Conservation (phyloP, 2,797 vertebrate genomes). For the Lindbergichthys nudifrons region DNA sequence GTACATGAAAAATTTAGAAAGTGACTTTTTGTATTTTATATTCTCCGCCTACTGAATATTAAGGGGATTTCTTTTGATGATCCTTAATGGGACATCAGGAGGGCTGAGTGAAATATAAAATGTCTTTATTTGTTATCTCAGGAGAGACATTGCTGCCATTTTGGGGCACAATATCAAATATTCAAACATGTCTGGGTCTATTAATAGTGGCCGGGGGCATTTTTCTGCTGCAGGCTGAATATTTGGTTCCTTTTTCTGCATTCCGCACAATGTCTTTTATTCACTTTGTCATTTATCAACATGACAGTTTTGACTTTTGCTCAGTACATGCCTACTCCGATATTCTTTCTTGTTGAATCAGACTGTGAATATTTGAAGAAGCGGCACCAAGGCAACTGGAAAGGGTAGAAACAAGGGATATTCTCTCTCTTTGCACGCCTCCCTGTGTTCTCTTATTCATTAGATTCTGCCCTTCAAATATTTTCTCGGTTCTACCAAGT, state of each 20-base stretch:
- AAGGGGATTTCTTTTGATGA: not conserved
- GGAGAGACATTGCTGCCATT: slow-evolving; percentile 33
- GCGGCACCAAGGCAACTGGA: slow-evolving; percentile 2
- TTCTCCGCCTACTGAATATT: not conserved
- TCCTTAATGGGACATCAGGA: not conserved
- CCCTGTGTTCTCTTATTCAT: slow-evolving; percentile 15
- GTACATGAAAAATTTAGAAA: slow-evolving; percentile 6
- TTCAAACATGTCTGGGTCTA: slow-evolving; percentile 47
- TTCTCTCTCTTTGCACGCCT: slow-evolving; percentile 4
- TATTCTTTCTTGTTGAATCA: slow-evolving; percentile 51
- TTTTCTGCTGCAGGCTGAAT: slow-evolving; percentile 34
- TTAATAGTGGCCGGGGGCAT: slow-evolving; percentile 28
- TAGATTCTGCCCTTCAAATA: slow-evolving; percentile 29
- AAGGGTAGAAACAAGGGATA: not conserved
- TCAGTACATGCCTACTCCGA: slow-evolving; percentile 42
- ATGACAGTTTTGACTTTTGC: slow-evolving; percentile 56
- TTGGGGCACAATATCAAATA: slow-evolving; percentile 39
- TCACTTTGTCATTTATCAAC: slow-evolving; percentile 50
- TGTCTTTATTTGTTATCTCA: slow-evolving; percentile 28
- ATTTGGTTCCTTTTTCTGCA: slow-evolving; percentile 16
- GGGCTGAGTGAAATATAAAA: slow-evolving; percentile 13
- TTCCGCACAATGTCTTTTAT: slow-evolving; percentile 39
- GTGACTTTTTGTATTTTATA: slow-evolving; percentile 18
- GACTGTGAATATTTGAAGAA: slow-evolving; percentile 37
- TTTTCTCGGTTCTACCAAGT: slow-evolving; percentile 36